Conservation (phyloP, 92 coral and sea anemone genomes). For the Pocillopora meandrina region DNA sequence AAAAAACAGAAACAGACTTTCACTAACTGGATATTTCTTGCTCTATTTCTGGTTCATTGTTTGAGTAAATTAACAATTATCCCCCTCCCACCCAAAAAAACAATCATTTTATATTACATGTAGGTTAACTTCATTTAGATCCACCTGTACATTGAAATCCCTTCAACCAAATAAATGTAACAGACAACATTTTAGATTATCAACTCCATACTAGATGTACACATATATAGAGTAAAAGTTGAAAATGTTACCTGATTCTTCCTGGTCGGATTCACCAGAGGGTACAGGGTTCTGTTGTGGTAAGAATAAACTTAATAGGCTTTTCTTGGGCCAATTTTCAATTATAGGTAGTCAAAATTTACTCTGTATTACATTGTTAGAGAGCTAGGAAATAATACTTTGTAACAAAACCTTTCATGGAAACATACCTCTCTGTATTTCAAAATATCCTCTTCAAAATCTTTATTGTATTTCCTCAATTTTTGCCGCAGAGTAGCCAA, state of each 20-base stretch:
- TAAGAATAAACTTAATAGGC: not conserved
- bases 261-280: conserved; percentile 86
- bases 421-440: conserved; percentile 87
- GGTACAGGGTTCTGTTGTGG: conserved; percentile 73
- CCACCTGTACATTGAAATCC: not conserved
- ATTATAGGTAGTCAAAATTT: no score
- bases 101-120: no score
- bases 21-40: no score
- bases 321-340: no score
- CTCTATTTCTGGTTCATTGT: no score
- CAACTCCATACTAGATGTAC: no score
- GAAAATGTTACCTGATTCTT: conserved; percentile 68
- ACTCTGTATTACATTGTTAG: not conserved
- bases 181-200: not conserved
- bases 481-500: conserved; percentile 92
- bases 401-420: not conserved
- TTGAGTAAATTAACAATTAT: no score
- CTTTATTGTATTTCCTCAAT: conserved; percentile 90
- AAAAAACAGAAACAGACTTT: not conserved
- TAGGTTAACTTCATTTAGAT: no score
- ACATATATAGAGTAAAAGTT: not conserved
- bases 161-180: not conserved
- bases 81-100: no score
- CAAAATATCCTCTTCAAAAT: conserved; percentile 79
- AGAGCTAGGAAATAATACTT: no score